Base-by-base conservation (phyloP, 2,113 vertebrate genomes). In the Todiramphus chloris region DNA sequence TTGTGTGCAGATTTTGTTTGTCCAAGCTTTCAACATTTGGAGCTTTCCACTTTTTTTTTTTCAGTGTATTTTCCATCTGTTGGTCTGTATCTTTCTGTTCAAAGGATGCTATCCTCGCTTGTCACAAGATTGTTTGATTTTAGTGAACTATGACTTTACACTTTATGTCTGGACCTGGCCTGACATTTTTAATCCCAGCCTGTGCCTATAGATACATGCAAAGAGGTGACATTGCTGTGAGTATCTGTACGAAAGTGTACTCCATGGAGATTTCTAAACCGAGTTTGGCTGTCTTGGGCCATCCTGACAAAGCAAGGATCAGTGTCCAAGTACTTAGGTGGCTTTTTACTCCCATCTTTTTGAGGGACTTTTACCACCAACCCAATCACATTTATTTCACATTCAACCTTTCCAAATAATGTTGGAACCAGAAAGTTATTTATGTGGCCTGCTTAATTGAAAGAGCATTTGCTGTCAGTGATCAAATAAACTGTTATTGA, bases 401-500 rank as follows among this genome's bases (percentile, higher is more conserved):
- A 73, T 50, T 92, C 90, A 96, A 85, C 78, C 90, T 91, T 97
- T 96, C 94, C 94, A 96, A 93, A 89, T 93, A 87, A 91, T 91
- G 44, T 64, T 97, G 94, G 88, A 95, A 97, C 58, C 81, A 88
- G 86, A 93, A 93, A 94, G 93, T 94, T 97, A 97, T 97, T 97
- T 97, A 97, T 97, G 96, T 95, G 94, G 96, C 96, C 90, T 93
- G 78, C 90, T 96, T 97, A 97, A 97, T 96, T 97, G 96, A 97
- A 97, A 97, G 95, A 97, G 90, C 76, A 95, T 97, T 97, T 93
- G 86, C 90, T 89, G 93, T 97, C 97, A 96, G 95, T 93, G 92
- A 97, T 96, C 97, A 97, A 97, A 97, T 97, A 96, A 97, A 96
- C 97, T 94, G 84, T 94, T 97, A 97, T 97, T 96, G 97, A 97